Evolutionary conservation across 2,888 invertebrate genomes (phyloP), one percentile per base, ranked within the genome.

Genomic region (Hyppa rectilinea): DNA sequence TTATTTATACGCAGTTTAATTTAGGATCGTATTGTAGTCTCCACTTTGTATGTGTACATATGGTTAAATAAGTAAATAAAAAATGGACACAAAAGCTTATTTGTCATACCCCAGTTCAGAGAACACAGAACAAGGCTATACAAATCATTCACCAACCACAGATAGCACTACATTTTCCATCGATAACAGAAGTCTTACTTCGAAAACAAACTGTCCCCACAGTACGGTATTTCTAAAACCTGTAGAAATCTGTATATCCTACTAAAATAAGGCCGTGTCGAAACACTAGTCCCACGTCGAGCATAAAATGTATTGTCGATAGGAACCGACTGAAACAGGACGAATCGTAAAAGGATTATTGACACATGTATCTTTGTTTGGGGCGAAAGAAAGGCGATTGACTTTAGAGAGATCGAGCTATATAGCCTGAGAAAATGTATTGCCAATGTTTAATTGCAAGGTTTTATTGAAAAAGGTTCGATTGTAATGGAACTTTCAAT

Each of bases 291-390:
- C 85, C 81, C 83, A 62, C 75, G 82, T 69, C 75, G 81, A 56
- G 75, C 75, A 85, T 86, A 85, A 89, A 90, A 90, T 87, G 80
- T 91, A 89, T 88, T 85, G 87, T 82, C 85, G 85, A 85, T 87
- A 87, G 87, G 88, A 90, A 90, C 81, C 77, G 84, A 77, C 78
- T 82, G 76, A 65, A 82, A 79, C 79, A 43, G 67, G 17, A 34
- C 53, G 40, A 40, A 65, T 49, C 70, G 81, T 87, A 88, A 88
- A 87, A 86, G 87, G 87, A 88, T 89, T 87, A 86, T 83, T 75
- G 79, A 79, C 76, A 78, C 82, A 89, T 90, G 87, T 85, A 85
- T 91, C 90, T 90, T 88, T 86, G 88, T 91, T 92, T 87, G 69
- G 75, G 80, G 67, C 71, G 82, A 88, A 85, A 87, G 82, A 82